Evolutionary conservation across 2,113 vertebrate genomes (phyloP).

Genomic region (Antennarius striatus): DNA sequence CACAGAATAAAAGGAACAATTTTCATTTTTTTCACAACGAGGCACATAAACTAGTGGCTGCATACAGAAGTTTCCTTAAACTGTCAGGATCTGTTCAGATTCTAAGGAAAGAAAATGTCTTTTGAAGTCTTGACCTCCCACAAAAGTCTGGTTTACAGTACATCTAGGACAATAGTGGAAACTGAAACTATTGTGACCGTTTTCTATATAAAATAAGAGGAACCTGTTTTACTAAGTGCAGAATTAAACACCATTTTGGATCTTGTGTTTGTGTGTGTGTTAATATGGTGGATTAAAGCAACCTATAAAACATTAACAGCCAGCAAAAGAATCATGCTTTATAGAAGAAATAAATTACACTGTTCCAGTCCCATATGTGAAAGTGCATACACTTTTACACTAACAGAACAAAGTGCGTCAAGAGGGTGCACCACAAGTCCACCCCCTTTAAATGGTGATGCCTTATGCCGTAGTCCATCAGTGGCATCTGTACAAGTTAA

Average conservation of each 20-base stretch:
- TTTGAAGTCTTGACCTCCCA: constrained; percentile 62
- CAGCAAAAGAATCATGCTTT: constrained; percentile 70
- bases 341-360: constrained; percentile 58
- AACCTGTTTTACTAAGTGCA: constrained; percentile 49
- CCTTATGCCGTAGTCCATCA: constrained; percentile 32
- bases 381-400: constrained; percentile 70
- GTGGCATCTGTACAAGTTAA: constrained; percentile 66
- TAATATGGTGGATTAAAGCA: constrained; percentile 58
- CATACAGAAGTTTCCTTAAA: constrained; percentile 67
- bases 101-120: constrained; percentile 50
- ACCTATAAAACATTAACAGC: constrained; percentile 60
- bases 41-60: constrained; percentile 81
- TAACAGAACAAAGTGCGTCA: constrained; percentile 68
- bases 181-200: no score
- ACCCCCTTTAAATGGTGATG: constrained; percentile 24
- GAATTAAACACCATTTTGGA: constrained; percentile 50
- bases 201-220: constrained; percentile 26
- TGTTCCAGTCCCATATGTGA: constrained; percentile 57
- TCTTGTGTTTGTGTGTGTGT: constrained; percentile 51
- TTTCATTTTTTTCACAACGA: constrained; percentile 62
- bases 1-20: constrained; percentile 62
- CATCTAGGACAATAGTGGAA: constrained; percentile 55
- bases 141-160: constrained; percentile 63
- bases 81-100: constrained; percentile 62
- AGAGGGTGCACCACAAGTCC: constrained; percentile 50